phyloP scores from a whole-genome alignment of 2,113 vertebrate genomes.

The human region DNA sequence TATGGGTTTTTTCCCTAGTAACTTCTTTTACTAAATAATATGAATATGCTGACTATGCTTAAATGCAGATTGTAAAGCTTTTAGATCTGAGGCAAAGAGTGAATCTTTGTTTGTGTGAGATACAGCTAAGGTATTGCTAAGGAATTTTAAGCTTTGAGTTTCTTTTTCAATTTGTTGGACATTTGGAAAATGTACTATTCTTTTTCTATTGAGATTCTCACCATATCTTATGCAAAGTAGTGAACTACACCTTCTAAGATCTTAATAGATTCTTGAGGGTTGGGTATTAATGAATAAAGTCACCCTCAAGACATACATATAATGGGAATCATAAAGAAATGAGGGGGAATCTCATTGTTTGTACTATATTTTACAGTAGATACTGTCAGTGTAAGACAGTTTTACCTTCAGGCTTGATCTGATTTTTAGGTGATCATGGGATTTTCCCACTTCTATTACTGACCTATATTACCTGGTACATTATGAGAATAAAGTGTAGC shows the following conservation, averaged over 20 bases:
- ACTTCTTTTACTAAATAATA: constrained; percentile 16
- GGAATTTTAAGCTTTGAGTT: constrained; percentile 41
- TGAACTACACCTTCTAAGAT: background rate
- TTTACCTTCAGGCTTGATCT: constrained; percentile 47
- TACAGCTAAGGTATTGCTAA: background rate
- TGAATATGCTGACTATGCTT: background rate
- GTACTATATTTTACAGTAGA: constrained; percentile 28
- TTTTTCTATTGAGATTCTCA: constrained; percentile 12
- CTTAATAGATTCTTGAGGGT: background rate
- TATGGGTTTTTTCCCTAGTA: background rate
- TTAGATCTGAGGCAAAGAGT: background rate
- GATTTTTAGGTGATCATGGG: constrained; percentile 50
- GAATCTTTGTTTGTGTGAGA: background rate
- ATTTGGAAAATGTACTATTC: background rate
- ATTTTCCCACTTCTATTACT: constrained; percentile 55
- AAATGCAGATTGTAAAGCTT: constrained; percentile 5
- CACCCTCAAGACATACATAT: background rate
- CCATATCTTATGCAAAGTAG: background rate
- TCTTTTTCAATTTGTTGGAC: constrained; percentile 11
- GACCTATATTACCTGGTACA: constrained; percentile 56
- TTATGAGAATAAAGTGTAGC: constrained; percentile 49
- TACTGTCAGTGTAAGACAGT: background rate
- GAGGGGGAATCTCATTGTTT: background rate
- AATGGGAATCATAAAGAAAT: constrained; percentile 7
- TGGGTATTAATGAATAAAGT: constrained; percentile 53